These are phyloP conservation scores for Speoplatyrhinus poulsoni DNA, from an alignment of 2,113 vertebrate species.

Conservation along the genomic window DNA sequence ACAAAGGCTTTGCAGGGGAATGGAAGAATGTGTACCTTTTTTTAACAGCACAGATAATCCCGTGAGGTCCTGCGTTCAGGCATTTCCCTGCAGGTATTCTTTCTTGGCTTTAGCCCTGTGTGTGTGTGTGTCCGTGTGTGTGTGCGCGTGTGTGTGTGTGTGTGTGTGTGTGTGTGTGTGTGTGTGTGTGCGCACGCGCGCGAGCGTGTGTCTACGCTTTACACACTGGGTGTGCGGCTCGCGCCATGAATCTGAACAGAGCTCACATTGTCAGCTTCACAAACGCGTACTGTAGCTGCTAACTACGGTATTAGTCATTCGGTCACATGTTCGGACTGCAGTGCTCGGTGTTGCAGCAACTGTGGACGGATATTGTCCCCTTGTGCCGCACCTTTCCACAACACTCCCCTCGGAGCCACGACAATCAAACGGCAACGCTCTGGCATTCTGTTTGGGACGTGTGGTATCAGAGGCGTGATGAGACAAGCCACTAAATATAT, in stretches of 20 bases:
- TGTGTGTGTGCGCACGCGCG: not conserved
- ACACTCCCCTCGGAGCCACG: no score
- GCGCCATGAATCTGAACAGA: conserved; percentile 9
- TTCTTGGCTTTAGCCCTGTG: not conserved
- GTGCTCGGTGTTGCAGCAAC: not conserved
- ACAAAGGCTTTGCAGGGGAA: not conserved
- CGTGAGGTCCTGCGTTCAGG: conserved; percentile 31
- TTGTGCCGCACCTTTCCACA: no score
- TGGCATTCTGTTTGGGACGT: no score
- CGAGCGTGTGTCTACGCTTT: conserved; percentile 3
- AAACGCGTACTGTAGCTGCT: not conserved
- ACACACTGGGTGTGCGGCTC: no score
- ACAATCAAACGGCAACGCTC: no score
- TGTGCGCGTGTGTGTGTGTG: not conserved
- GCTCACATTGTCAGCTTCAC: conserved; percentile 5
- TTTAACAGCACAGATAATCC: conserved; percentile 52
- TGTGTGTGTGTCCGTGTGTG: conserved; percentile 13
- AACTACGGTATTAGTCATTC: conserved; percentile 2
- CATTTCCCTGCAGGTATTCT: conserved; percentile 41
- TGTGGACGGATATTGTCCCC: no score
- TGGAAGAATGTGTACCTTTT: conserved; percentile 3
- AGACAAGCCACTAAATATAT: no score
- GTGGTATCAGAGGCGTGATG: no score
- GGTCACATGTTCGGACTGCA: conserved; percentile 9
- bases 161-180: not conserved